Conservation (phyloP, 2,888 invertebrate species). For the Drosophila paramelanica region DNA sequence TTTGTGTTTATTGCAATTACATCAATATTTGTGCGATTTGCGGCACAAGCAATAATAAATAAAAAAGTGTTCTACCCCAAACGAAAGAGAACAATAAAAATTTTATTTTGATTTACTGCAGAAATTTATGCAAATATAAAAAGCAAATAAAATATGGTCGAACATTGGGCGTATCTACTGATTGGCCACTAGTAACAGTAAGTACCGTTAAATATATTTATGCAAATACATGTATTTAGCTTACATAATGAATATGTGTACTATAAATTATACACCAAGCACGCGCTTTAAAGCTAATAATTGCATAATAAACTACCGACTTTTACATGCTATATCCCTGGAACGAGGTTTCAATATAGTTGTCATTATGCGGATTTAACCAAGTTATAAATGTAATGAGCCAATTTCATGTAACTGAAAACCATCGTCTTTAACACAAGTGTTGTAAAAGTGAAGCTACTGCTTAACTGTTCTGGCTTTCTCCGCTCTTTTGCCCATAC, state of each 20-base stretch:
- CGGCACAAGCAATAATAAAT: conserved; percentile 23
- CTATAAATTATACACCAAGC: conserved; percentile 5
- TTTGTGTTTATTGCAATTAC: conserved; percentile 49
- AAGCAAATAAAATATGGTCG: conserved; percentile 21
- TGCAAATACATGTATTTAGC: neutral
- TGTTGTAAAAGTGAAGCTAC: conserved; percentile 34
- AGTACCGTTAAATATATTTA: conserved; percentile 30
- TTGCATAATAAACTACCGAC: conserved; percentile 57
- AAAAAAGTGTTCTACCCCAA: conserved; percentile 38
- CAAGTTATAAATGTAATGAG: conserved; percentile 38
- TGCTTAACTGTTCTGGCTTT: conserved; percentile 15
- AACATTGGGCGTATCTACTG: conserved; percentile 33
- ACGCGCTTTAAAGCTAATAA: conserved; percentile 23
- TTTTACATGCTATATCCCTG: conserved; percentile 3
- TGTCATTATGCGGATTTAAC: conserved; percentile 29
- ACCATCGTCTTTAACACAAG: conserved; percentile 13
- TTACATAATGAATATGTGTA: conserved; percentile 23
- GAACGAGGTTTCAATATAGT: neutral
- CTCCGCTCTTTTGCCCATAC: neutral
- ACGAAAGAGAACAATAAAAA: conserved; percentile 6
- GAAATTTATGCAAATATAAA: conserved; percentile 18
- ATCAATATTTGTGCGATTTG: conserved; percentile 46
- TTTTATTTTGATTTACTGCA: neutral
- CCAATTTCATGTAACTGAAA: conserved; percentile 29
- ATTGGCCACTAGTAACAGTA: conserved; percentile 39